These are phyloP conservation scores for Ganaspis brasiliensis DNA, from an alignment of 2,888 invertebrate genomes.

Conservation along the genomic window DNA sequence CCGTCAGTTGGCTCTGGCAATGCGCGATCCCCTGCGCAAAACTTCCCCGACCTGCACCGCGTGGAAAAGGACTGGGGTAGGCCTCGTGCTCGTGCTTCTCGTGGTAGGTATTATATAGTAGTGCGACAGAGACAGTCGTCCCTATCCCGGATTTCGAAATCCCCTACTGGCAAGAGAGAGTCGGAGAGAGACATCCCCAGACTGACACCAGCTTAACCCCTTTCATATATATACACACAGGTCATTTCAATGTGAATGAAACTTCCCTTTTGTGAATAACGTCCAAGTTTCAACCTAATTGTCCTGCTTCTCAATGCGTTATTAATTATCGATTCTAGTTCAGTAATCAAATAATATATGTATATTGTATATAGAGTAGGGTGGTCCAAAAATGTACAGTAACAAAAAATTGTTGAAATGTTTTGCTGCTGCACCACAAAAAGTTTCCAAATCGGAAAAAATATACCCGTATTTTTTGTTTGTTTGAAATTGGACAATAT, in stretches of 20 bases:
- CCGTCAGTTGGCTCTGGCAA: constrained; percentile 57
- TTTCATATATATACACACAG: background rate
- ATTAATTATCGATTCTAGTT: constrained; percentile 42
- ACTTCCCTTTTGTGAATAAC: constrained; percentile 34
- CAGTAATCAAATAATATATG: constrained; percentile 33
- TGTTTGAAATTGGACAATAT: too few relatives aligned
- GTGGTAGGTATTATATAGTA: background rate
- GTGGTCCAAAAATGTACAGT: too few relatives aligned
- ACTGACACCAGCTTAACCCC: constrained; percentile 30
- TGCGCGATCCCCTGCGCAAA: constrained; percentile 62
- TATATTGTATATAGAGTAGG: too few relatives aligned
- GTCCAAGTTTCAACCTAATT: constrained; percentile 37
- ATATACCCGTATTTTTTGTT: too few relatives aligned
- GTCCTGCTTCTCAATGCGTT: constrained; percentile 29
- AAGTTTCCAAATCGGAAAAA: too few relatives aligned
- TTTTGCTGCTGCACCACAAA: too few relatives aligned
- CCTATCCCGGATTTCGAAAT: background rate
- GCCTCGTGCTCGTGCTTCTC: constrained; percentile 45
- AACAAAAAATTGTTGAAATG: too few relatives aligned
- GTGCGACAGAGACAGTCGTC: constrained; percentile 6
- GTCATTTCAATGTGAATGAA: constrained; percentile 23
- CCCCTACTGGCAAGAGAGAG: background rate
- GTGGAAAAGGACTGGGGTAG: constrained; percentile 58
- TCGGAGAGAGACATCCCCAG: background rate
- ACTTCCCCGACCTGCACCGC: constrained; percentile 62